Conservation (phyloP, 1,140 invertebrate genomes). For the Zaprionus capensis region DNA sequence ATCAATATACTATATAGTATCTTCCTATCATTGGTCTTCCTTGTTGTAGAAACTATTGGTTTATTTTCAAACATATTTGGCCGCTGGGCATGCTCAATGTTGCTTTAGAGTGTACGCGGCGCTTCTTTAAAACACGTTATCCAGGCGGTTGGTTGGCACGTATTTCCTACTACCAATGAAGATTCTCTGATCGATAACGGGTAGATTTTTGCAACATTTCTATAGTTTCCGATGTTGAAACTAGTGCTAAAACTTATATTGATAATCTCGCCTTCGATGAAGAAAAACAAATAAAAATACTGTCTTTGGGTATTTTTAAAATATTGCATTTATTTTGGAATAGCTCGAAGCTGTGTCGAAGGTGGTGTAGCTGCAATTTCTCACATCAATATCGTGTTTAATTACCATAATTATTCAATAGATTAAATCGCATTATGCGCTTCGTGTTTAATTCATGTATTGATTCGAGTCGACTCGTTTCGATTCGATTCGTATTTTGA, state of each 20-base stretch:
- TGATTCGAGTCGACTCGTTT: constrained; percentile 49
- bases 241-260: not conserved
- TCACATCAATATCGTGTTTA: constrained; percentile 61
- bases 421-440: constrained; percentile 35
- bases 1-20: not conserved
- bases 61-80: constrained; percentile 17
- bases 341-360: constrained; percentile 72
- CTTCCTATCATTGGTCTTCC: not conserved
- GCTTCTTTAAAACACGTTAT: constrained; percentile 43
- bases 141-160: constrained; percentile 50
- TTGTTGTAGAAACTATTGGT: not conserved
- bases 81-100: constrained; percentile 32
- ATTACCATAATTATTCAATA: constrained; percentile 42
- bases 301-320: constrained; percentile 59
- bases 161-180: constrained; percentile 20
- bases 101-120: constrained; percentile 29
- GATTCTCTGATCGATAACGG: too few species aligned
- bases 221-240: not conserved
- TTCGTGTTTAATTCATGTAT: constrained; percentile 60
- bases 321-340: constrained; percentile 80
- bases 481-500: constrained; percentile 60
- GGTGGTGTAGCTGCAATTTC: constrained; percentile 58
- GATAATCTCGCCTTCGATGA: too few species aligned
- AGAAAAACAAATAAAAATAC: not conserved
- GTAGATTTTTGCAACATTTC: not conserved